Percentiles rank a stretch among this genome's conserved stretches.
phyloP scores from a whole-genome alignment of 2,113 vertebrate genomes.

The Phaetusa simplex region DNA sequence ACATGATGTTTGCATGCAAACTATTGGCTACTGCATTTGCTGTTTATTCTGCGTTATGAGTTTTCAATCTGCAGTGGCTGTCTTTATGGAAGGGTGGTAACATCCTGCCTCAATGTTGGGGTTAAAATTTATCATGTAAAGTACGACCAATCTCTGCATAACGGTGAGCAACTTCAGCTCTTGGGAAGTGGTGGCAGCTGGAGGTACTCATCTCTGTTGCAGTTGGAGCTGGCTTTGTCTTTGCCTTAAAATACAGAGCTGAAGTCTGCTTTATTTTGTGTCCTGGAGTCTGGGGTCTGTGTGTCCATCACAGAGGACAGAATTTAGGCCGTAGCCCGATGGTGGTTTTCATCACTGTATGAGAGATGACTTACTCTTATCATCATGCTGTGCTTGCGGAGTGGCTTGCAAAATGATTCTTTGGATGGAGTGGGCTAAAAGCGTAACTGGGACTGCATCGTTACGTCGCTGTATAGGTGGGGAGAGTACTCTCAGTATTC shows the following conservation, averaged over 20 bases:
- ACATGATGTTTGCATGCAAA: slow-evolving; percentile 39
- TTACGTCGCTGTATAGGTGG: neutral
- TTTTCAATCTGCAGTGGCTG: neutral
- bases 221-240: neutral
- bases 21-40: slow-evolving; percentile 40
- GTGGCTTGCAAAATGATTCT: neutral
- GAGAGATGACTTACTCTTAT: neutral
- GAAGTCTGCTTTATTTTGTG: neutral
- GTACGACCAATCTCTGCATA: neutral
- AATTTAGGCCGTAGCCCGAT: neutral
- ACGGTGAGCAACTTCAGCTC: neutral
- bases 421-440: neutral
- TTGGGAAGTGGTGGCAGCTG: neutral
- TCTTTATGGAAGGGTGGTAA: neutral
- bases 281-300: neutral
- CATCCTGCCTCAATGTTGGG: neutral
- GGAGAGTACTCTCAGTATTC: neutral
- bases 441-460: neutral
- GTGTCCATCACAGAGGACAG: neutral
- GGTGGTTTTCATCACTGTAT: neutral
- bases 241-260: slow-evolving; percentile 28
- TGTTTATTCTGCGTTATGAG: neutral
- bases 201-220: neutral
- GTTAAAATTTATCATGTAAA: neutral
- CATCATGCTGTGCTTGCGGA: neutral